Conservation (phyloP, 1,140 invertebrate species). For the Anagrus nilaparvatae region DNA sequence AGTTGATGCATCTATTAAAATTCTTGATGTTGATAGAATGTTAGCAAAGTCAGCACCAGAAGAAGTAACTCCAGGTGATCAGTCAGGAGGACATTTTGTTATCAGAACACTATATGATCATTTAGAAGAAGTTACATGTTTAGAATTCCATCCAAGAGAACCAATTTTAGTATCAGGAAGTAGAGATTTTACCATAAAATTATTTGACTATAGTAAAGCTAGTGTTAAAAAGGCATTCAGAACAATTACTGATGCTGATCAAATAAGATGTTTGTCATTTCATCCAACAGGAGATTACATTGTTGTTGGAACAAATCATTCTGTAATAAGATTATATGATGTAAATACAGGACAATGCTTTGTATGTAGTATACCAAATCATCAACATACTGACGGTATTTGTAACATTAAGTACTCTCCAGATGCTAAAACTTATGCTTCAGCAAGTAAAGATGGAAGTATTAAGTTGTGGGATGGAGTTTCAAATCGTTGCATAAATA, state of each 20-base stretch:
- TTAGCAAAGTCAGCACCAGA: constrained; percentile 86
- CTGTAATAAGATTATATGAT: constrained; percentile 86
- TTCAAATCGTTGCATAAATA: constrained; percentile 89
- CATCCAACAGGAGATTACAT: constrained; percentile 94
- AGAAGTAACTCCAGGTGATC: constrained; percentile 64
- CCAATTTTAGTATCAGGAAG: constrained; percentile 91
- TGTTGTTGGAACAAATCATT: constrained; percentile 86
- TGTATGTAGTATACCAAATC: constrained; percentile 79
- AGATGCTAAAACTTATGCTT: constrained; percentile 81
- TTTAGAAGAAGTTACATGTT: constrained; percentile 90
- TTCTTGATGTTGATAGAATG: constrained; percentile 96
- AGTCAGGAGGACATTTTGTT: constrained; percentile 91
- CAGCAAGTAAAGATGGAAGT: constrained; percentile 82
- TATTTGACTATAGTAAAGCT: constrained; percentile 97
- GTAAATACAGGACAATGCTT: constrained; percentile 93
- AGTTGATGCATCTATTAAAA: constrained; percentile 97
- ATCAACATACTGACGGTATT: constrained; percentile 83
- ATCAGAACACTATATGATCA: constrained; percentile 98
- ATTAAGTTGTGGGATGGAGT: constrained; percentile 96
- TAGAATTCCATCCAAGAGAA: constrained; percentile 93
- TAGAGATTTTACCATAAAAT: constrained; percentile 84
- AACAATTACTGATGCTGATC: constrained; percentile 86
- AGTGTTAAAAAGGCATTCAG: constrained; percentile 97
- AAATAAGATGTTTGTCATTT: constrained; percentile 79
- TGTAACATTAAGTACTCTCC: constrained; percentile 71